A percentile compares a stretch with the other conserved stretches of the same genome.
Evolutionary conservation across 2,888 invertebrate genomes (phyloP).

Genomic region (Anarsia innoxiella): DNA sequence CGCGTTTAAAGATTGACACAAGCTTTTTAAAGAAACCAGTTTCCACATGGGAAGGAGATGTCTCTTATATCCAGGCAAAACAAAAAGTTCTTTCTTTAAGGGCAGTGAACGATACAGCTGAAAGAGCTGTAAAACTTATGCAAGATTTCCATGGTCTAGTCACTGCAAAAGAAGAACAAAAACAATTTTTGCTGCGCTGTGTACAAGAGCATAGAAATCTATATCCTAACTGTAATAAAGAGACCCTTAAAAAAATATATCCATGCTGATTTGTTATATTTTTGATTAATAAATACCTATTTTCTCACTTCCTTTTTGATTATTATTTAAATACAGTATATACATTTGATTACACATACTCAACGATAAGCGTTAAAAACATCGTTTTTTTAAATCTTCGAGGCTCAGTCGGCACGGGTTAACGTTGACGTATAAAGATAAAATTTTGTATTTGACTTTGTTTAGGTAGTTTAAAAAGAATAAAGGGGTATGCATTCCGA

Average conservation of each 20-base stretch:
- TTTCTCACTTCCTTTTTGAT: not conserved
- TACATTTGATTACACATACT: not conserved
- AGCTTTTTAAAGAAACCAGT: conserved; percentile 12
- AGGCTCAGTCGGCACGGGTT: conserved; percentile 14
- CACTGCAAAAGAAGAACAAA: conserved; percentile 18
- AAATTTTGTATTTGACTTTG: conserved; percentile 11
- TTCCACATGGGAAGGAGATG: conserved; percentile 15
- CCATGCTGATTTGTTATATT: conserved; percentile 3
- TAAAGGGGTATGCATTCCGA: conserved; percentile 12
- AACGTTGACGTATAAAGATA: conserved; percentile 5
- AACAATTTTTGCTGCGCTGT: conserved; percentile 18
- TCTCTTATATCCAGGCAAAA: conserved; percentile 11
- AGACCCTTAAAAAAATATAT: conserved; percentile 12
- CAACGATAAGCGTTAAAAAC: not conserved
- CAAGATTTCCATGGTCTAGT: conserved; percentile 21
- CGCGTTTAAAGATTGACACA: conserved; percentile 9
- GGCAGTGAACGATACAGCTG: conserved; percentile 17
- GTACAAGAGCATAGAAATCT: conserved; percentile 12
- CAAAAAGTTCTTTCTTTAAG: conserved; percentile 10
- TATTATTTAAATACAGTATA: conserved; percentile 1
- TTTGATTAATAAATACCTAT: not conserved
- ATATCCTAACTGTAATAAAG: conserved; percentile 15
- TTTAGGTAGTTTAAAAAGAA: conserved; percentile 5
- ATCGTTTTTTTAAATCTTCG: conserved; percentile 9
- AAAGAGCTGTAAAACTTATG: conserved; percentile 20